These are phyloP conservation scores for Hemicrepidius hirtus DNA, from an alignment of 2,888 invertebrate genomes.

Conservation along the genomic window DNA sequence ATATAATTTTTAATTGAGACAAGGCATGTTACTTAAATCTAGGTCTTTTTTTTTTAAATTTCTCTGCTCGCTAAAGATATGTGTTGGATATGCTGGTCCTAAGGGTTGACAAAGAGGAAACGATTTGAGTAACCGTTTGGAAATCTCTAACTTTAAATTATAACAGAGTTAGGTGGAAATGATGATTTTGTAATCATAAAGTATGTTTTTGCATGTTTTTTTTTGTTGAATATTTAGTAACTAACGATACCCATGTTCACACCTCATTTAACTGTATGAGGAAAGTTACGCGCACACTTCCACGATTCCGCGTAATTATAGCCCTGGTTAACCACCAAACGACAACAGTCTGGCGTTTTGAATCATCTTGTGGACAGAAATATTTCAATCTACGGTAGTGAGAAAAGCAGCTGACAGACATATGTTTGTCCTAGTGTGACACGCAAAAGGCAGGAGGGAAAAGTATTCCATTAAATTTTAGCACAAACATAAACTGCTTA, in stretches of 20 bases:
- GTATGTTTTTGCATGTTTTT: too few relatives aligned
- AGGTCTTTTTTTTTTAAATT: too few relatives aligned
- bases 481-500: constrained; percentile 62
- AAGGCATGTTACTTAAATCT: too few relatives aligned
- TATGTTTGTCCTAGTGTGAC: constrained; percentile 43
- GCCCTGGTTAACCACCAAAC: constrained; percentile 6
- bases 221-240: too few relatives aligned
- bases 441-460: constrained; percentile 43
- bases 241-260: neutral
- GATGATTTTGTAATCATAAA: too few relatives aligned
- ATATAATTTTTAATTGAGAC: too few relatives aligned
- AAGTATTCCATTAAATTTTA: constrained; percentile 61
- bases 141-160: too few relatives aligned
- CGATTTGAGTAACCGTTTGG: too few relatives aligned
- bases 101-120: too few relatives aligned
- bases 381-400: constrained; percentile 38
- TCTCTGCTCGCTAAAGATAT: too few relatives aligned
- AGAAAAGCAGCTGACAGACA: constrained; percentile 49
- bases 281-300: constrained; percentile 11
- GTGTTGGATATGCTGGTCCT: too few relatives aligned
- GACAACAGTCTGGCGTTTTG: neutral
- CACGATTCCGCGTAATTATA: constrained; percentile 9
- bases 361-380: constrained; percentile 40
- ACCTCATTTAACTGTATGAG: neutral
- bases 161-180: too few relatives aligned